A percentile compares a stretch with the other conserved stretches of the same genome.
These are phyloP conservation scores for Bugula neritina DNA, from an alignment of 2,888 invertebrate species.

Conservation along the genomic window DNA sequence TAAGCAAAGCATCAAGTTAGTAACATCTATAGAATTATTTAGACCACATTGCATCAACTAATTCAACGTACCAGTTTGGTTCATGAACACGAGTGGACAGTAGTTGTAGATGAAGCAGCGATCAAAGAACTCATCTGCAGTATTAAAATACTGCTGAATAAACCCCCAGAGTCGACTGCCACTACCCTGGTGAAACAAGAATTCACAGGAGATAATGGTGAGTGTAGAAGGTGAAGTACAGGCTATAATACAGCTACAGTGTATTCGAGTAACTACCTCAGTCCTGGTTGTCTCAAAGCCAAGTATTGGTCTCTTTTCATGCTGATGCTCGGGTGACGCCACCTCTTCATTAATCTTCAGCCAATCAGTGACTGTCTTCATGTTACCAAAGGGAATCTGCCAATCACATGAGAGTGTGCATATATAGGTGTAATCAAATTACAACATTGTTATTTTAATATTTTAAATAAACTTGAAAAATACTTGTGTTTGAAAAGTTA, in stretches of 20 bases:
- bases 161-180: constrained; percentile 78
- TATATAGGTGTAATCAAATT: too few relatives aligned
- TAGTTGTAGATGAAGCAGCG: constrained; percentile 81
- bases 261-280: constrained; percentile 57
- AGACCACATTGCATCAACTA: not conserved
- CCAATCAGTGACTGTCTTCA: constrained; percentile 70
- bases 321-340: constrained; percentile 64
- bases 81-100: constrained; percentile 79
- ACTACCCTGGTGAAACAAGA: constrained; percentile 56
- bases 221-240: too few relatives aligned
- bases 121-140: constrained; percentile 70
- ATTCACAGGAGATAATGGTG: not conserved
- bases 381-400: constrained; percentile 84
- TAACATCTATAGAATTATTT: not conserved
- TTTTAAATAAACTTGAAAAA: not conserved
- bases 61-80: constrained; percentile 60
- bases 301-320: constrained; percentile 62
- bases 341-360: constrained; percentile 68
- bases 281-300: constrained; percentile 69
- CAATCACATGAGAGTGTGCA: constrained; percentile 30
- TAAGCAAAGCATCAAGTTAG: not conserved
- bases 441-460: not conserved
- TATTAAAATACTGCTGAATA: constrained; percentile 62
- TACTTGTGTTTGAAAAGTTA: too few relatives aligned
- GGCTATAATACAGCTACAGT: not conserved